Evolutionary conservation across 2,113 vertebrate genomes (phyloP).

Genomic region (Pomatostomus ruficeps): DNA sequence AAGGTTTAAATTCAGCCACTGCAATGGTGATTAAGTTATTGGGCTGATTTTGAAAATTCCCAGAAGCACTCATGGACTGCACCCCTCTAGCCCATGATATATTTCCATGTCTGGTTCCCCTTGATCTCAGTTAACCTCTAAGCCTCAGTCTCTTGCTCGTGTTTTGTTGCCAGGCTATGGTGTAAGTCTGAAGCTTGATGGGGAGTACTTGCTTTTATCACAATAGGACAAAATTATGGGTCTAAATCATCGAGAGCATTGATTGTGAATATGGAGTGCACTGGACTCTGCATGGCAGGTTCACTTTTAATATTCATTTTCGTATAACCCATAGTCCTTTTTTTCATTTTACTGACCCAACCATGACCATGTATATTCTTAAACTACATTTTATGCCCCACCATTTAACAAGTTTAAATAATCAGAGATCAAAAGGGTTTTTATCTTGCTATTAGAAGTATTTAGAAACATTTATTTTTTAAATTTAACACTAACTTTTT

Average conservation of each 20-base stretch:
- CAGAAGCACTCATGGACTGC: not conserved
- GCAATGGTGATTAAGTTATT: not conserved
- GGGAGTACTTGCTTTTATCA: not conserved
- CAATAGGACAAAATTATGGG: not conserved
- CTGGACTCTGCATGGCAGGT: not conserved
- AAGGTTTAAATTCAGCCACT: not conserved
- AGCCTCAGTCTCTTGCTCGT: not conserved
- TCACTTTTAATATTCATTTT: not conserved
- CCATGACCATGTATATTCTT: not conserved
- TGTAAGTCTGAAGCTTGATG: not conserved
- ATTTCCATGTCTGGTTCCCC: not conserved
- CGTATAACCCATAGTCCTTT: not conserved
- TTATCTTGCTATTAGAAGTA: not conserved
- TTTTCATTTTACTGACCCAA: not conserved
- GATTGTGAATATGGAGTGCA: not conserved
- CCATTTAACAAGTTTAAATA: not conserved
- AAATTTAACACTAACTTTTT: not conserved
- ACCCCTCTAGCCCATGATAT: rapidly evolving
- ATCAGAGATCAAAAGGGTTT: not conserved
- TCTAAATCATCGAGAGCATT: not conserved
- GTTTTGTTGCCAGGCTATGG: not conserved
- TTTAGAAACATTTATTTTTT: not conserved
- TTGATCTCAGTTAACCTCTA: not conserved
- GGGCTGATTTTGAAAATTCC: not conserved
- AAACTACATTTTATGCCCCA: not conserved